Evolutionary conservation across 2,113 vertebrate species (phyloP), one percentile per base, ranked within the genome.

Genomic region (Pagrus major): DNA sequence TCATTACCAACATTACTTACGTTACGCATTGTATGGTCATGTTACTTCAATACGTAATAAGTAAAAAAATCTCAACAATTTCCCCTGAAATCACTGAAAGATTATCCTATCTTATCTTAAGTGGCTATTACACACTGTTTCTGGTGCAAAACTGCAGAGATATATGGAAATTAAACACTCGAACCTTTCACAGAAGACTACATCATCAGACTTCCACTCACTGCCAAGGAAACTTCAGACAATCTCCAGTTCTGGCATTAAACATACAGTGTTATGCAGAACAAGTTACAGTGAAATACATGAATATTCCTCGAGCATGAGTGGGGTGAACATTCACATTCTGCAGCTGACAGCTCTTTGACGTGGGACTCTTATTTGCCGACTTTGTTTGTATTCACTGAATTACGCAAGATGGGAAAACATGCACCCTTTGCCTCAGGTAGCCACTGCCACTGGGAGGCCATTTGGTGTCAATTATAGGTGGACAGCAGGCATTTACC

Each of bases 311-410:
- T 71, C 5, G 1, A 35, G 35, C 35, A 33, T 20, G 66, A 51
- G 21, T 4, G 4, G 58, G 23, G 20, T 16, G 42, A 70, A 29
- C 10, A 16, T 39, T 18, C 64, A 31, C 14, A 71, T 6, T 35
- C 60, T 64, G n/a, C 23, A 11, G 23, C 10, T 46, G 55, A 42
- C 69, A 25, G 27, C 54, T 42, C 63, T 31, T 6, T 42, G 61
- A 49, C 23, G 37, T 25, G 55, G 51, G 9, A 29, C 39, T 64
- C 35, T 21, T 72, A 33, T 69, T 29, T 49, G 29, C 23, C 2
- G 14, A 27, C 49, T 49, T 66, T 85, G 56, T 86, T 86, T 85
- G 59, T 46, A 51, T 60, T 74, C 44, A 72, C 27, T 39, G 46
- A 63, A 79, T 76, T 75, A 76, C 14, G 12, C 79, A 83, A 71